Conservation (phyloP, 1,140 invertebrate genomes). For the Pomacea maculata region DNA sequence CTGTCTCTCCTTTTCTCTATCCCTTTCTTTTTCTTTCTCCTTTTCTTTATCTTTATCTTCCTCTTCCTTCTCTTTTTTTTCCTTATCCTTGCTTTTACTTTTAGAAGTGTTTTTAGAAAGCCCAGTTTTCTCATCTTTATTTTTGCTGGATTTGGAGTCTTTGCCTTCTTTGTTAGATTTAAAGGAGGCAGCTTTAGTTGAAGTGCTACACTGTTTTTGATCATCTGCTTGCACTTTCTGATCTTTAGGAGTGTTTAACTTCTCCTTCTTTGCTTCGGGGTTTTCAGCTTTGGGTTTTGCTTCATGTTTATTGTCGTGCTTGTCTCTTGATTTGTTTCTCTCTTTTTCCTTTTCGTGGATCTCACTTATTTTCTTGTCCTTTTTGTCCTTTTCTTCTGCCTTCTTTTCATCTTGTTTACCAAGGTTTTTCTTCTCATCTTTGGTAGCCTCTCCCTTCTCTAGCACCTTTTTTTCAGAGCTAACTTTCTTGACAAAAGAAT, state of each 20-base stretch:
- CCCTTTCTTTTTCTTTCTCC: conserved; percentile 39
- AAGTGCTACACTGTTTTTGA: conserved; percentile 11
- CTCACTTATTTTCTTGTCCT: conserved; percentile 17
- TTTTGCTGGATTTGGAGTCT: conserved; percentile 18
- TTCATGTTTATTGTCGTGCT: conserved; percentile 37
- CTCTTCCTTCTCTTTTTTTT: conserved; percentile 19
- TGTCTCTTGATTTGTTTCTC: conserved; percentile 3
- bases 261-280: conserved; percentile 28
- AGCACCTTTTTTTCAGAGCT: conserved; percentile 28
- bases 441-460: conserved; percentile 11
- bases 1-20: conserved; percentile 15
- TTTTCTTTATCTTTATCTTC: conserved; percentile 30
- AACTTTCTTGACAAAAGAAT: conserved; percentile 12
- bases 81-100: conserved; percentile 24
- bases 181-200: conserved; percentile 10
- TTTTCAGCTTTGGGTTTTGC: conserved; percentile 43
- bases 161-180: conserved; percentile 24
- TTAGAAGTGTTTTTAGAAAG: conserved; percentile 23
- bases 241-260: conserved; percentile 40
- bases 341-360: conserved; percentile 17
- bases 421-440: conserved; percentile 29
- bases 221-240: conserved; percentile 14
- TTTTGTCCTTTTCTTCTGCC: conserved; percentile 14
- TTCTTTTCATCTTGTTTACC: conserved; percentile 28
- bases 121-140: conserved; percentile 12